Evolutionary conservation across 2,797 vertebrate species (phyloP).

Genomic region (Margarornis squamiger): DNA sequence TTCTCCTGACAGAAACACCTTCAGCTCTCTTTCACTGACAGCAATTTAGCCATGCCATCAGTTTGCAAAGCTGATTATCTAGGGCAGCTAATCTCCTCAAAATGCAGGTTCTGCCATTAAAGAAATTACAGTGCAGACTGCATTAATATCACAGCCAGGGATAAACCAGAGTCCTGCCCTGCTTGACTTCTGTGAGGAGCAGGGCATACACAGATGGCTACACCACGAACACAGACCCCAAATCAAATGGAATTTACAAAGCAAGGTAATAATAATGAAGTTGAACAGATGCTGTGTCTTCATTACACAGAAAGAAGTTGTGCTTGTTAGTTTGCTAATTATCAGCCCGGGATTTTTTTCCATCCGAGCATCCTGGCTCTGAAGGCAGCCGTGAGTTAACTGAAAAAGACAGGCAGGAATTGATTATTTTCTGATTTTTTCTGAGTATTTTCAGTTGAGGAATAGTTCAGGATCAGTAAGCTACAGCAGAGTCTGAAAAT

Average conservation of each 20-base stretch:
- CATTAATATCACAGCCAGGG: neutral
- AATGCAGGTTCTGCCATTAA: neutral
- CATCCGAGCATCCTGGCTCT: neutral
- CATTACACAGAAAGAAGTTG: neutral
- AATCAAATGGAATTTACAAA: slow-evolving; percentile 4
- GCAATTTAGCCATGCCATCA: neutral
- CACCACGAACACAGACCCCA: neutral
- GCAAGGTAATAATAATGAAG: neutral
- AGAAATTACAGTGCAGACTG: neutral
- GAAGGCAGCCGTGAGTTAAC: neutral
- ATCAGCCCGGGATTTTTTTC: neutral
- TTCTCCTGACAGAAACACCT: neutral
- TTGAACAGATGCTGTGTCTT: neutral
- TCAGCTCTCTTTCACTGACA: neutral
- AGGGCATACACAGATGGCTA: neutral
- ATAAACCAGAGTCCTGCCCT: neutral
- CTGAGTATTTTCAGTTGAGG: neutral
- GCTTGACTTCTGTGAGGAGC: neutral
- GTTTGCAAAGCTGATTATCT: neutral
- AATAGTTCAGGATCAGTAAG: neutral
- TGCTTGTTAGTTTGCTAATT: neutral
- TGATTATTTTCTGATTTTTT: neutral
- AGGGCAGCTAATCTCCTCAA: neutral
- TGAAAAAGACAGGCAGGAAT: neutral
- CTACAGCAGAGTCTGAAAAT: neutral